These are phyloP conservation scores for Aphodius granarius DNA, from an alignment of 2,888 invertebrate species.

Conservation along the genomic window DNA sequence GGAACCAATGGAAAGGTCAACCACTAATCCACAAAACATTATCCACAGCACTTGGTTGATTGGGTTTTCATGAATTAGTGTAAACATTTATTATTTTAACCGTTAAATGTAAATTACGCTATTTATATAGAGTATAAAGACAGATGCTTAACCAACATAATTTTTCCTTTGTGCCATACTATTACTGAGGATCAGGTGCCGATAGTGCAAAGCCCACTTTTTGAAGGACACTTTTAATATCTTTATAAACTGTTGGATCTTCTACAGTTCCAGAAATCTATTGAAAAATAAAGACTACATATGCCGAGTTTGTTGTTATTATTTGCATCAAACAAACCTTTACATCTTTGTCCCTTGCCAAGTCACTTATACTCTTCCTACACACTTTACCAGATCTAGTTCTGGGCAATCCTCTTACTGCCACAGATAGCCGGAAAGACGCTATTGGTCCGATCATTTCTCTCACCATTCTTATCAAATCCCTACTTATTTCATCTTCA, in stretches of 20 bases:
- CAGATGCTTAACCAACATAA: conserved; percentile 22
- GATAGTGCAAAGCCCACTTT: conserved; percentile 74
- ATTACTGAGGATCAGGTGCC: conserved; percentile 64
- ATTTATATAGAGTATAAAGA: conserved; percentile 24
- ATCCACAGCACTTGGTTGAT: neutral
- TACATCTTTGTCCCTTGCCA: conserved; percentile 79
- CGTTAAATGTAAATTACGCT: conserved; percentile 27
- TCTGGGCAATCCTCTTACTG: conserved; percentile 80
- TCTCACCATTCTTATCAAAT: conserved; percentile 63
- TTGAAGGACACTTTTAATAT: conserved; percentile 75
- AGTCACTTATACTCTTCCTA: conserved; percentile 80
- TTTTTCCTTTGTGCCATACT: conserved; percentile 39
- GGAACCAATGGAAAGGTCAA: neutral
- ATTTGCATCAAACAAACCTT: conserved; percentile 57
- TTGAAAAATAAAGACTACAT: conserved; percentile 42
- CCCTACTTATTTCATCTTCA: conserved; percentile 58
- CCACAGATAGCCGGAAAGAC: conserved; percentile 77
- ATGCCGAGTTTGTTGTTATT: neutral
- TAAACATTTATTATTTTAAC: conserved; percentile 26
- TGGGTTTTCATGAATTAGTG: conserved; percentile 20
- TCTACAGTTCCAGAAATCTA: conserved; percentile 84
- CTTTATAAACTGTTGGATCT: conserved; percentile 78
- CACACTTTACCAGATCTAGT: conserved; percentile 84
- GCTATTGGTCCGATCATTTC: conserved; percentile 84
- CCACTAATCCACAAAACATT: neutral